These are phyloP conservation scores for Buceros bicornis DNA, from an alignment of 2,797 vertebrate species.

Conservation along the genomic window DNA sequence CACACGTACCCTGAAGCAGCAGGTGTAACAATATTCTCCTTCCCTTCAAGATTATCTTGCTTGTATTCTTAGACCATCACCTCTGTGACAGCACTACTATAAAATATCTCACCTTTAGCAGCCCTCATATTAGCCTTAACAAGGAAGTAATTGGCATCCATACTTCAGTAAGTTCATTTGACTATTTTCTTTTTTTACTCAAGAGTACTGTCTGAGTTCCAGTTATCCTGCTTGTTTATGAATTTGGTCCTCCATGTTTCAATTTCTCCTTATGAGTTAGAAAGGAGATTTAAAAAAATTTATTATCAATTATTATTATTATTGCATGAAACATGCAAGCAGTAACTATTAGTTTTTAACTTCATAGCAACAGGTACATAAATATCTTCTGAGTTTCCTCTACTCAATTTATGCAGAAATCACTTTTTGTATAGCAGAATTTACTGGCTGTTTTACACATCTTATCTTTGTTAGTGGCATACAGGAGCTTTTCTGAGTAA, in stretches of 20 bases:
- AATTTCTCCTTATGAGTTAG: background rate
- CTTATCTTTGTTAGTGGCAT: background rate
- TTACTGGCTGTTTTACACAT: background rate
- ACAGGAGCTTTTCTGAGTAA: background rate
- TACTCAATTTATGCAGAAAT: background rate
- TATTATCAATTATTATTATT: background rate
- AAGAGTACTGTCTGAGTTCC: background rate
- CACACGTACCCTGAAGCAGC: background rate
- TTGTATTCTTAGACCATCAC: background rate
- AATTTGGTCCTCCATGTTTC: background rate
- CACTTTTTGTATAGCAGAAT: background rate
- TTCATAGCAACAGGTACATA: background rate
- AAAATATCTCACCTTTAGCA: background rate
- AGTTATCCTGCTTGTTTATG: background rate
- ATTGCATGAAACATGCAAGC: background rate
- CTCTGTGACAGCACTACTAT: background rate
- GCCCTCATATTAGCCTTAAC: background rate
- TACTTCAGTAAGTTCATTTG: background rate
- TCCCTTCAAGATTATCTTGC: background rate
- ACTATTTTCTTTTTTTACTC: background rate
- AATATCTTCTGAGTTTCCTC: background rate
- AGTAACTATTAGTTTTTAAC: background rate
- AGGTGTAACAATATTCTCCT: background rate
- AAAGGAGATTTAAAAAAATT: background rate
- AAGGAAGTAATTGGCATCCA: background rate